Conservation (phyloP, 2,888 invertebrate species). For the Amphiduros pacificus region DNA sequence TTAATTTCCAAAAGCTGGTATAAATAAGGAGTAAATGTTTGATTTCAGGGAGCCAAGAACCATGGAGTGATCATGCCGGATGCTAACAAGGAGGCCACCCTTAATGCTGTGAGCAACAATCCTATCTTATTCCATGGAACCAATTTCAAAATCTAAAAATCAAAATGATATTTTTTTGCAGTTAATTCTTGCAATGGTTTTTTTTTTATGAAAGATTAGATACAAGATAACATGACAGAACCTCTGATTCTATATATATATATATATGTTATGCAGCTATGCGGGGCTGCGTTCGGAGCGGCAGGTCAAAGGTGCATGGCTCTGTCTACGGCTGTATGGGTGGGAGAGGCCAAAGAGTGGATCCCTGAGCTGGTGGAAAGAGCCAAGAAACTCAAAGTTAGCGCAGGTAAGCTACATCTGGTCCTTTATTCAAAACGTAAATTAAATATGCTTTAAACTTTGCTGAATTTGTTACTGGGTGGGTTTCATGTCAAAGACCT, state of each 20-base stretch:
- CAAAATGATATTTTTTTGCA: no score
- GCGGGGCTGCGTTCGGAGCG: slow-evolving; percentile 96
- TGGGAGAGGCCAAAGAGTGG: slow-evolving; percentile 90
- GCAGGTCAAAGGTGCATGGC: slow-evolving; percentile 99
- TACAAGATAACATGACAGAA: no score
- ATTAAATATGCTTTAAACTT: no score
- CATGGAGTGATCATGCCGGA: slow-evolving; percentile 97
- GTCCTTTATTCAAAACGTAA: background rate
- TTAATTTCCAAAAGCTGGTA: no score
- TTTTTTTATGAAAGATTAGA: no score
- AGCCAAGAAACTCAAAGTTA: slow-evolving; percentile 84
- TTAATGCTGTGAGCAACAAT: slow-evolving; percentile 71
- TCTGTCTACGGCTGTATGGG: slow-evolving; percentile 88
- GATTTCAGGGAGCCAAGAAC: slow-evolving; percentile 85
- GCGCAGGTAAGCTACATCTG: slow-evolving; percentile 67
- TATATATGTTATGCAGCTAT: slow-evolving; percentile 57
- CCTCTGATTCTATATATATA: no score
- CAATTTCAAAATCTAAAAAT: no score
- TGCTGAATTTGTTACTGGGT: no score
- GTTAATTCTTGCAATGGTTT: no score
- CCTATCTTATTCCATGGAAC: no score
- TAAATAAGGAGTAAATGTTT: no score
- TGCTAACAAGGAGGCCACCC: slow-evolving; percentile 93
- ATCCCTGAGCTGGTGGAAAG: slow-evolving; percentile 86
- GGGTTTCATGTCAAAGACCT: no score